Base-by-base conservation (phyloP, 1,140 invertebrate species). In the Nixonia krombeini region DNA sequence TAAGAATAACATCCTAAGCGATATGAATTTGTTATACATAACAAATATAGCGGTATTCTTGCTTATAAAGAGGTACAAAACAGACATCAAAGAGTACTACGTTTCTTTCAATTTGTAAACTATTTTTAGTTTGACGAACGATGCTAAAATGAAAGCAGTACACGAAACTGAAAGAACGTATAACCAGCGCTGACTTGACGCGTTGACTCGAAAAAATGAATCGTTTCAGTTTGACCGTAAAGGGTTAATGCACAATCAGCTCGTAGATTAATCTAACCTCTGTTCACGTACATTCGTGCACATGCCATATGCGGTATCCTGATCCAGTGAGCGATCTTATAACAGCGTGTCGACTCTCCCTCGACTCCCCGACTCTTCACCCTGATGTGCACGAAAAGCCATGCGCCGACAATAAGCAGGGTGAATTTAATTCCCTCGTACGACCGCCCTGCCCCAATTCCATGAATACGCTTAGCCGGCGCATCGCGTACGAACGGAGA, bases 381-480 rank as follows among this genome's bases (percentile, higher is more conserved):
- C 41, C 18, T 16, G 4, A 1, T 40, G 18, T 13, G 46, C 47
- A 59, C 47, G 69, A 67, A 76, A 78, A 78, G 71, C 75, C 70
- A 56, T 70, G 49, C 70, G 72, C 46, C 56, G 41, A 70, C 67
- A 72, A 74, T 72, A 73, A 77, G 70, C 69, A 67, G 78, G 73
- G 72, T 78, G 78, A 80, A 79, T 77, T 79, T 78, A 78, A 79
- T 79, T 77, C 70, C 70, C 63, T 69, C 51, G 35, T 44, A 62
- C 68, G 45, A 61, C 51, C 69, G 67, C 57, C 64, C 74, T 50
- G 62, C 62, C 64, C 70, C 44, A 73, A 76, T 75, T 78, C 68
- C 70, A 72, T 73, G 72, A 78, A 79, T 73, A 72, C 63, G 64
- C 69, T 75, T 74, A 71, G 65, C 45, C 35, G 41, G 51, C 51